phyloP scores from a whole-genome alignment of 2,113 vertebrate species.

The Dunckerocampus dactyliophorus region DNA sequence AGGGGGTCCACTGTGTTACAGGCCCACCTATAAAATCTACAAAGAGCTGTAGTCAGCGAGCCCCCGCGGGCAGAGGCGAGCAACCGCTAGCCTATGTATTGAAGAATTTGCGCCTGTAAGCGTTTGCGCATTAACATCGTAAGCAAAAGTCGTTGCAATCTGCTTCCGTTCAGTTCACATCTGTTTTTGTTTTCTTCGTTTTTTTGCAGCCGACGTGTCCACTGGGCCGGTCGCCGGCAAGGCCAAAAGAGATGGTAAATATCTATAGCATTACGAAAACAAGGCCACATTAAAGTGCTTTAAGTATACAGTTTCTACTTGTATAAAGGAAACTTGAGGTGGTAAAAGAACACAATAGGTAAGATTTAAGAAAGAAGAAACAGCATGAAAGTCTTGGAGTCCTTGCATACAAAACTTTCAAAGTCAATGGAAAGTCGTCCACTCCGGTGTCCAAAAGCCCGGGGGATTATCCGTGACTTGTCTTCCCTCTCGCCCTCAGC shows the following conservation, averaged over 20 bases:
- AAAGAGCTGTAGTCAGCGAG: slow-evolving; percentile 44
- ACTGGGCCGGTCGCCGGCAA: slow-evolving; percentile 61
- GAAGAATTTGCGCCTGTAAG: slow-evolving; percentile 22
- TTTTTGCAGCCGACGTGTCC: slow-evolving; percentile 60
- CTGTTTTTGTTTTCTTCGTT: slow-evolving; percentile 13
- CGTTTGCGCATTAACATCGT: slow-evolving; percentile 39
- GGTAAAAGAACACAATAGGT: no score
- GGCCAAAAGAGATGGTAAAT: slow-evolving; percentile 63
- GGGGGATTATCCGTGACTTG: neutral
- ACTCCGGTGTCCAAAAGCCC: neutral
- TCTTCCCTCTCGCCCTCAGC: slow-evolving; percentile 15
- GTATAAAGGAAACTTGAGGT: no score
- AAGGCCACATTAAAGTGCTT: neutral
- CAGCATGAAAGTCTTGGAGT: neutral
- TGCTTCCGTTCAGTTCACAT: slow-evolving; percentile 12
- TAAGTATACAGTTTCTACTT: neutral
- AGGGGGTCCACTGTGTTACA: slow-evolving; percentile 36
- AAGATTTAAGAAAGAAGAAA: neutral
- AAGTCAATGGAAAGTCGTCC: neutral
- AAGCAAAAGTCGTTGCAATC: slow-evolving; percentile 16
- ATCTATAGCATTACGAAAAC: neutral
- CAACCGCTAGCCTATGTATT: slow-evolving; percentile 31
- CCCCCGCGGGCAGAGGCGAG: slow-evolving; percentile 43
- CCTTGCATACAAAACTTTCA: slow-evolving; percentile 13
- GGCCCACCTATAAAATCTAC: slow-evolving; percentile 65